Evolutionary conservation across 2,888 invertebrate genomes (phyloP).

Genomic region (Diploptera punctata): DNA sequence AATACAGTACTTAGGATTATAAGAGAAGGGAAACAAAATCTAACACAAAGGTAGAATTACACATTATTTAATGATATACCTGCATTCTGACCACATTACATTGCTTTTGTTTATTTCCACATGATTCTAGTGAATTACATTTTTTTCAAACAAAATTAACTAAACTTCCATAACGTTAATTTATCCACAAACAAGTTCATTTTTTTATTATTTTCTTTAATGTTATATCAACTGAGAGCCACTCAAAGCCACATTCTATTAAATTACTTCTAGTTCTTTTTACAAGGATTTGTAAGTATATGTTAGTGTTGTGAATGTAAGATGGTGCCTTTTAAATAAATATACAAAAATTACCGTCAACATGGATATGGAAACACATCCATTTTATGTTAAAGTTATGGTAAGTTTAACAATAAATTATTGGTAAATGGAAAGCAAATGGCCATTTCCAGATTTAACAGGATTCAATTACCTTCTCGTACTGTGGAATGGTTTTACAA

Average conservation of each 20-base stretch:
- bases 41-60: slow-evolving; percentile 8
- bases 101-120: slow-evolving; percentile 21
- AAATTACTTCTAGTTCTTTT: slow-evolving; percentile 22
- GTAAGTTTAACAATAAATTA: slow-evolving; percentile 20
- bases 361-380: slow-evolving; percentile 19
- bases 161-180: slow-evolving; percentile 14
- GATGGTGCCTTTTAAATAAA: slow-evolving; percentile 26
- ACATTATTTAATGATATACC: slow-evolving; percentile 28
- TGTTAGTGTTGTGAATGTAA: not conserved
- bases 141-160: slow-evolving; percentile 25
- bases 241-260: slow-evolving; percentile 30
- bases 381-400: not conserved
- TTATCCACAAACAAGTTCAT: slow-evolving; percentile 13
- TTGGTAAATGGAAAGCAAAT: slow-evolving; percentile 9
- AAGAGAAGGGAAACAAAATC: no score
- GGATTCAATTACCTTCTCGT: slow-evolving; percentile 11
- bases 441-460: slow-evolving; percentile 8
- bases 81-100: slow-evolving; percentile 33
- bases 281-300: slow-evolving; percentile 16
- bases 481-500: slow-evolving; percentile 27
- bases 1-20: no score
- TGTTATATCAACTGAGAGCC: slow-evolving; percentile 17
- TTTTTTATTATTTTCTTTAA: slow-evolving; percentile 3
- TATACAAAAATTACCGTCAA: slow-evolving; percentile 26
- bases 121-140: slow-evolving; percentile 35